Conservation (phyloP, 2,888 invertebrate species). For the Serripes groenlandicus region DNA sequence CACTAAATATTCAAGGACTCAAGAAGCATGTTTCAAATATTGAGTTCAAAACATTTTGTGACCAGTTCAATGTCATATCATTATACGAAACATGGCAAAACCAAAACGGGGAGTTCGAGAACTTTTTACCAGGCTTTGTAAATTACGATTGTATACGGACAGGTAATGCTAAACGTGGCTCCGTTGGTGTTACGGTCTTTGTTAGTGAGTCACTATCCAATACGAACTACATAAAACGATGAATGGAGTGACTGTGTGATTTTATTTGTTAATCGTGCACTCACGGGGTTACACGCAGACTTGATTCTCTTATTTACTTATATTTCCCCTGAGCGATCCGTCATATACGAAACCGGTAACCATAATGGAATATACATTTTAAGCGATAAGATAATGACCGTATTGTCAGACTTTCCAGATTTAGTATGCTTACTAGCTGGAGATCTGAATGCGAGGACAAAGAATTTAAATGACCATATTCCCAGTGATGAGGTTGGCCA, state of each 20-base stretch:
- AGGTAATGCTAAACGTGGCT: not conserved
- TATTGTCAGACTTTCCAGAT: not conserved
- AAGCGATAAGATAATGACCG: not conserved
- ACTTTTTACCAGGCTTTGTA: not conserved
- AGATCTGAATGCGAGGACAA: conserved; percentile 21
- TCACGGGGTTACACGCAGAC: not conserved
- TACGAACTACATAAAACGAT: not conserved
- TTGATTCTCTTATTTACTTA: not conserved
- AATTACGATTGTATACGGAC: not conserved
- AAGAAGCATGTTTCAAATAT: not conserved
- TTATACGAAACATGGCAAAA: not conserved
- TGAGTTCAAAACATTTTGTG: not conserved
- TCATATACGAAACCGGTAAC: not conserved
- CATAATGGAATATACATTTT: conserved; percentile 1
- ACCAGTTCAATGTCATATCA: not conserved
- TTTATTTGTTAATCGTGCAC: not conserved
- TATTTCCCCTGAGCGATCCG: not conserved
- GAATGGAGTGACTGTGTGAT: not conserved
- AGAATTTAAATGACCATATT: conserved; percentile 21
- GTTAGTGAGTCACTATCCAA: too few relatives aligned
- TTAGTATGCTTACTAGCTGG: not conserved
- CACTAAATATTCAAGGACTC: conserved; percentile 2
- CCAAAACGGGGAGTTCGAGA: not conserved
- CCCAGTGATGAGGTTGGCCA: conserved; percentile 12
- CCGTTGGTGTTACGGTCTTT: conserved; percentile 4